These are phyloP conservation scores for Drosophila serrata DNA, from an alignment of 1,140 invertebrate species.

Conservation along the genomic window DNA sequence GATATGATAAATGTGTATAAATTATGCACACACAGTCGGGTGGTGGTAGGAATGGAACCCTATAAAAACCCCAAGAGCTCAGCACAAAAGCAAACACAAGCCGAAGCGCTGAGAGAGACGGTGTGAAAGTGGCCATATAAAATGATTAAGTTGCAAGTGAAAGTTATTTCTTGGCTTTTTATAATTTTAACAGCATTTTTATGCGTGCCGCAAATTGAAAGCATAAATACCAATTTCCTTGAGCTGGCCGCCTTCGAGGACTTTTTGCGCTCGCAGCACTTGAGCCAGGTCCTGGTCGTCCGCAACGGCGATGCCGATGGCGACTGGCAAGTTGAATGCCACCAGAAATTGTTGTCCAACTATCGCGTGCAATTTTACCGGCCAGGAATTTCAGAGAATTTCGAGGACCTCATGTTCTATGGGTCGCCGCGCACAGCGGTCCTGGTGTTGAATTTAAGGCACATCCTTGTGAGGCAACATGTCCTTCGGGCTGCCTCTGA, in stretches of 20 bases:
- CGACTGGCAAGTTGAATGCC: conserved; percentile 43
- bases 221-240: conserved; percentile 80
- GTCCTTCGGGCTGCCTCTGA: conserved; percentile 46
- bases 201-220: conserved; percentile 75
- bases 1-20: conserved; percentile 64
- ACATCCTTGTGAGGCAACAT: conserved; percentile 14
- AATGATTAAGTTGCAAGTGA: conserved; percentile 80
- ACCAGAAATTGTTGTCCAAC: conserved; percentile 60
- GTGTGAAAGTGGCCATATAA: conserved; percentile 71
- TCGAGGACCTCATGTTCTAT: conserved; percentile 62
- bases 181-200: conserved; percentile 73
- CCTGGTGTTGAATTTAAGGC: conserved; percentile 44
- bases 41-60: conserved; percentile 8
- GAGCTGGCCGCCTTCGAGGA: conserved; percentile 69
- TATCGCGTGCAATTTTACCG: conserved; percentile 71
- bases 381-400: conserved; percentile 36
- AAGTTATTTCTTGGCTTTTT: conserved; percentile 81
- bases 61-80: conserved; percentile 37
- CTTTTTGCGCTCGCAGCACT: conserved; percentile 62
- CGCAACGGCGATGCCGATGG: neutral
- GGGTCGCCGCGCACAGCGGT: conserved; percentile 60
- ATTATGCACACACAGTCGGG: conserved; percentile 56
- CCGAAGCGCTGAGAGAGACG: conserved; percentile 8
- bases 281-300: conserved; percentile 61
- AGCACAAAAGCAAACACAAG: conserved; percentile 39